phyloP scores from a whole-genome alignment of 2,888 invertebrate genomes.

The Plusia festucae region DNA sequence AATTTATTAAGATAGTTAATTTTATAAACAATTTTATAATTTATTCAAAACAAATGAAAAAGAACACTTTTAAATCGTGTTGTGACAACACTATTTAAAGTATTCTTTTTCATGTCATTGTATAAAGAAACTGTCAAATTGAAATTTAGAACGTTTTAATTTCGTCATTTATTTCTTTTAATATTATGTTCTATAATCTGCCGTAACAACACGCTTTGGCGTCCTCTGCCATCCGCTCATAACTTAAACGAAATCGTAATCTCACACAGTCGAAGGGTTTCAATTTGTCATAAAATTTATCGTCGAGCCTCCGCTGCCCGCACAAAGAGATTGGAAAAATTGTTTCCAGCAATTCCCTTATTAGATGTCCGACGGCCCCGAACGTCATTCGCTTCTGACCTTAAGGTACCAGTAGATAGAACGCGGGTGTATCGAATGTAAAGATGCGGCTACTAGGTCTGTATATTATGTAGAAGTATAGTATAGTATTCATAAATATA shows the following conservation, averaged over 20 bases:
- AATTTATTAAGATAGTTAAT: too few relatives aligned
- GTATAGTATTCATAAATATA: neutral
- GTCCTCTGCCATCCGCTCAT: slow-evolving; percentile 28
- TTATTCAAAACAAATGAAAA: too few relatives aligned
- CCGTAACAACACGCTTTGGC: neutral
- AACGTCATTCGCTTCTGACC: slow-evolving; percentile 61
- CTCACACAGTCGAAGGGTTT: slow-evolving; percentile 68
- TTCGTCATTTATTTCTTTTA: too few relatives aligned
- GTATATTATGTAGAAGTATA: slow-evolving; percentile 13
- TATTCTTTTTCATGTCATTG: too few relatives aligned
- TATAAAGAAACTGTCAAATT: too few relatives aligned
- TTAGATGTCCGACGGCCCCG: slow-evolving; percentile 64
- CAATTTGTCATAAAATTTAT: slow-evolving; percentile 80
- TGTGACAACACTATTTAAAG: too few relatives aligned
- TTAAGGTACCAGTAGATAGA: slow-evolving; percentile 53
- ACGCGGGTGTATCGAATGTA: slow-evolving; percentile 49
- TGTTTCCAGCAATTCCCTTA: slow-evolving; percentile 73
- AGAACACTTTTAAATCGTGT: too few relatives aligned
- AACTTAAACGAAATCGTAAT: slow-evolving; percentile 58
- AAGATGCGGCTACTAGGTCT: slow-evolving; percentile 37
- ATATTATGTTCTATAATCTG: too few relatives aligned
- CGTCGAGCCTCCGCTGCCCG: slow-evolving; percentile 65
- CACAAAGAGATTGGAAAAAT: slow-evolving; percentile 77
- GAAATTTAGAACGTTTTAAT: too few relatives aligned
- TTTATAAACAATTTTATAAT: too few relatives aligned